phyloP scores from a whole-genome alignment of 1,140 invertebrate species.

The Drosophila pruinosa region DNA sequence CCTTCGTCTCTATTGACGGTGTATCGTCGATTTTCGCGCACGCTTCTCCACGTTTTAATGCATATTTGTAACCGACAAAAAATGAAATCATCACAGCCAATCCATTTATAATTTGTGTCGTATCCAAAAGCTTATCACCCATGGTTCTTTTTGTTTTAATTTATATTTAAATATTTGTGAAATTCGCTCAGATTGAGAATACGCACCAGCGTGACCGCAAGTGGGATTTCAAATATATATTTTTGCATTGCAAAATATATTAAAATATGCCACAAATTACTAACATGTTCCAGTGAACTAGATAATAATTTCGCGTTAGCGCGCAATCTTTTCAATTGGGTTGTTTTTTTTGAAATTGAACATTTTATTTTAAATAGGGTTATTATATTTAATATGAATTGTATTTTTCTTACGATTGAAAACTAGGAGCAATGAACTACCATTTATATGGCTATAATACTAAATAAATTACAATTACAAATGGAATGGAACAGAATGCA shows the following conservation, averaged over 20 bases:
- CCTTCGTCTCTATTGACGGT: constrained; percentile 8
- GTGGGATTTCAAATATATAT: neutral
- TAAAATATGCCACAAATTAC: neutral
- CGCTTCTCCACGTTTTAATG: constrained; percentile 62
- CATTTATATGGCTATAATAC: too few species aligned
- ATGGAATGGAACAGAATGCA: too few species aligned
- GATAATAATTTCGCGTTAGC: neutral
- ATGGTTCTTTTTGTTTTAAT: constrained; percentile 35
- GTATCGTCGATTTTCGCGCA: constrained; percentile 47
- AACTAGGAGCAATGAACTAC: too few species aligned
- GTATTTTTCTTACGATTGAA: too few species aligned
- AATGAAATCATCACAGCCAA: constrained; percentile 81
- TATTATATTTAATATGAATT: neutral
- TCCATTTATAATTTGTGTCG: constrained; percentile 80
- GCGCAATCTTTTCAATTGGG: neutral
- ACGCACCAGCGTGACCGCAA: neutral
- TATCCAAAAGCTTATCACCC: constrained; percentile 76
- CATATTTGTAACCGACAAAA: constrained; percentile 81
- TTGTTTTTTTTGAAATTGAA: neutral
- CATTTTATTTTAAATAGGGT: too few species aligned
- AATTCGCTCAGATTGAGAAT: constrained; percentile 5
- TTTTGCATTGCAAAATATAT: neutral
- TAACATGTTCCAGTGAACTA: neutral
- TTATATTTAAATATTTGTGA: constrained; percentile 16
- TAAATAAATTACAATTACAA: too few species aligned